These are phyloP conservation scores for Sylvilagus floridanus DNA, from an alignment of 2,797 vertebrate genomes.

Conservation along the genomic window DNA sequence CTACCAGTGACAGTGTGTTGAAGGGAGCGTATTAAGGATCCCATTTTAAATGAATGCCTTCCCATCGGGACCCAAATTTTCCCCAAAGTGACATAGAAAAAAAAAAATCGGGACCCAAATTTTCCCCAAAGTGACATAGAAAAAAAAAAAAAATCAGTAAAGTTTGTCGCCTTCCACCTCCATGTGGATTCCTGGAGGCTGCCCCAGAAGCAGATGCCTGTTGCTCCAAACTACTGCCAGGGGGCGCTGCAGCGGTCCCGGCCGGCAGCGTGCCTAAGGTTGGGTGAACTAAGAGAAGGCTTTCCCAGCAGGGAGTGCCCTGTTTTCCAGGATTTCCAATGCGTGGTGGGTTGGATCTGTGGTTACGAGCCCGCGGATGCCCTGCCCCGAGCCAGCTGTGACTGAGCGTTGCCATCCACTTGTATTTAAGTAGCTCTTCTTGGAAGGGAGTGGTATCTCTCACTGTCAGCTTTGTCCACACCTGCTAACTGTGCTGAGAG, in stretches of 20 bases:
- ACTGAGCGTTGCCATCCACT: not conserved
- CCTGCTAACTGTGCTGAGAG: not conserved
- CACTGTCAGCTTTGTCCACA: not conserved
- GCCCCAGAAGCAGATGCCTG: rapidly evolving
- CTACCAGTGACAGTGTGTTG: not conserved
- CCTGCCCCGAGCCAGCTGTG: no score
- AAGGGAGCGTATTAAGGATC: not conserved
- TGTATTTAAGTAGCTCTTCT: not conserved
- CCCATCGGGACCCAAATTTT: not conserved
- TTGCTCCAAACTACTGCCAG: not conserved
- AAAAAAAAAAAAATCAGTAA: not conserved
- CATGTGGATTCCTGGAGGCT: not conserved
- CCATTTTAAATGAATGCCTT: not conserved
- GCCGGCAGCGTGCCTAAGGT: rapidly evolving
- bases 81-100: not conserved
- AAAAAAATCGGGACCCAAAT: not conserved
- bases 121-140: not conserved
- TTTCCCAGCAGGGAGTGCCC: not conserved
- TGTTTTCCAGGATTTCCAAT: no score
- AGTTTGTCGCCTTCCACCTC: not conserved
- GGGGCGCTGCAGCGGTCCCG: not conserved
- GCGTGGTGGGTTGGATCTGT: no score
- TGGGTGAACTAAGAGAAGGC: not conserved
- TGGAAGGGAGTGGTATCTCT: not conserved
- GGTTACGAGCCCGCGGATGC: no score